Evolutionary conservation across 2,113 vertebrate genomes (phyloP).

Genomic region (Sebastes schlegelii): DNA sequence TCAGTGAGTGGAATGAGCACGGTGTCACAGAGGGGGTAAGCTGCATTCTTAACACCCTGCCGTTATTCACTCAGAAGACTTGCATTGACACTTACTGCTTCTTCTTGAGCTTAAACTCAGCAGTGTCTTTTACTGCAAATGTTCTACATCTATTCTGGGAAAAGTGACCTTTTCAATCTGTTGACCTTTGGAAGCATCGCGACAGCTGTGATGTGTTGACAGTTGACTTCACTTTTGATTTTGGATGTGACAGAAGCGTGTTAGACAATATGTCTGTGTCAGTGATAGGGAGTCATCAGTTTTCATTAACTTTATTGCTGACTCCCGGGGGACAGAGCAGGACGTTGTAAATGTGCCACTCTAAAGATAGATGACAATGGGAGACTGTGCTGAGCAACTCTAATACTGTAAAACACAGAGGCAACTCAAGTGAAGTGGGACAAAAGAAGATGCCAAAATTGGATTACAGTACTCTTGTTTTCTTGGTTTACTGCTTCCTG

Average conservation of each 20-base stretch:
- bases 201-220: slow-evolving; percentile 35
- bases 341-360: slow-evolving; percentile 6
- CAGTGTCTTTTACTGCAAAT: not conserved
- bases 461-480: not conserved
- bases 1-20: slow-evolving; percentile 24
- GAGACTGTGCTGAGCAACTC: not conserved
- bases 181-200: slow-evolving; percentile 42
- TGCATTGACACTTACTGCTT: not conserved
- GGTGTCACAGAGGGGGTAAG: slow-evolving; percentile 41
- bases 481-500: not conserved
- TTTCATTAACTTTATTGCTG: slow-evolving; percentile 33
- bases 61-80: slow-evolving; percentile 16
- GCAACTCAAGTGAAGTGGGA: slow-evolving; percentile 1
- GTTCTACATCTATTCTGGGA: slow-evolving; percentile 19
- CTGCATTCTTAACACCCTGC: slow-evolving; percentile 26
- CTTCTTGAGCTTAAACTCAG: slow-evolving; percentile 5
- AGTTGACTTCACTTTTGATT: slow-evolving; percentile 42
- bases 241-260: slow-evolving; percentile 19
- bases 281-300: slow-evolving; percentile 18
- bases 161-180: slow-evolving; percentile 41
- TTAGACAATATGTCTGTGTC: not conserved
- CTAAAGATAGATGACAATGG: not conserved
- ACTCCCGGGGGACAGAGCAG: not conserved
- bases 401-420: not conserved
- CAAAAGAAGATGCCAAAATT: not conserved